phyloP scores from a whole-genome alignment of 2,113 vertebrate genomes.

The Toxotes jaculatrix region DNA sequence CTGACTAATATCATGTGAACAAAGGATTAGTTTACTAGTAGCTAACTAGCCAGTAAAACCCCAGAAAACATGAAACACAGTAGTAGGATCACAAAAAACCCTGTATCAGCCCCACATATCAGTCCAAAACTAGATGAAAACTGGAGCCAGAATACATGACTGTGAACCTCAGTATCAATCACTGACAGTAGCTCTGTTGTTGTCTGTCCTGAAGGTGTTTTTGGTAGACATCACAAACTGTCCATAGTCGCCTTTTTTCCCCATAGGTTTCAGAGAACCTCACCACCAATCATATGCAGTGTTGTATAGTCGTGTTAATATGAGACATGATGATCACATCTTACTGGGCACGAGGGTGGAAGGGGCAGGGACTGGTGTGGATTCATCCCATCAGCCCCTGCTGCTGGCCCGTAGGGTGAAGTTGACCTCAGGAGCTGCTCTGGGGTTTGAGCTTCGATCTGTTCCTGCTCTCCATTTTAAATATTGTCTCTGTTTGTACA shows the following conservation, averaged over 20 bases:
- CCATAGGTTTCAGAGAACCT: constrained; percentile 32
- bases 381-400: constrained; percentile 13
- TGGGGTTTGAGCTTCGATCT: constrained; percentile 83
- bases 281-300: constrained; percentile 67
- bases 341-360: constrained; percentile 21
- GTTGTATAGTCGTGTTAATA: constrained; percentile 69
- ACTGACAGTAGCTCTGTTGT: constrained; percentile 66
- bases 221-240: constrained; percentile 34
- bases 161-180: constrained; percentile 50
- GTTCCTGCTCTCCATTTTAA: constrained; percentile 91
- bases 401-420: constrained; percentile 11
- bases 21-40: background rate
- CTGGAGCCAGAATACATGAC: constrained; percentile 52
- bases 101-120: constrained; percentile 14
- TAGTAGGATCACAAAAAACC: background rate
- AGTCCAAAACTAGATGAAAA: constrained; percentile 31
- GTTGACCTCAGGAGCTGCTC: constrained; percentile 17
- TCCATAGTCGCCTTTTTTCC: constrained; percentile 36
- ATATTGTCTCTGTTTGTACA: constrained; percentile 91
- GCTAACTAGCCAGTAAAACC: background rate
- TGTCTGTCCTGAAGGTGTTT: constrained; percentile 42
- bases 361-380: background rate
- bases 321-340: constrained; percentile 37
- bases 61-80: no score
- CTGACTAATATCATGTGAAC: background rate